Conservation (phyloP, 2,113 vertebrate genomes). For the Eonycteris spelaea region DNA sequence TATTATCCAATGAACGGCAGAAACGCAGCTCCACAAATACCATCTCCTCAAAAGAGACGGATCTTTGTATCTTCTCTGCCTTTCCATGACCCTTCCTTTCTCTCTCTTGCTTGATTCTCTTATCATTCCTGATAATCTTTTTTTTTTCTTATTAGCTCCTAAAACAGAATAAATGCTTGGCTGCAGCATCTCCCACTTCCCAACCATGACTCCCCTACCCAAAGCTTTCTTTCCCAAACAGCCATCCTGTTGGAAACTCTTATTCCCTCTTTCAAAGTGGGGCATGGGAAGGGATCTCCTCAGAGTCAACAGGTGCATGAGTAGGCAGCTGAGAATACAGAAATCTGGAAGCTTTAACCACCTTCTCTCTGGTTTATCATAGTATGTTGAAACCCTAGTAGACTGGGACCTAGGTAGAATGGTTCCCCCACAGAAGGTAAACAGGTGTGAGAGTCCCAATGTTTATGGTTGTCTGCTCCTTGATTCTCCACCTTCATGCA, state of each 20-base stretch:
- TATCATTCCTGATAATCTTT: background rate
- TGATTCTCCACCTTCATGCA: background rate
- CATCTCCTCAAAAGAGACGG: background rate
- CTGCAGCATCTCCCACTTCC: background rate
- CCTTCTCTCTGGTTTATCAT: background rate
- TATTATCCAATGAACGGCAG: background rate
- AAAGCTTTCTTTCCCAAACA: background rate
- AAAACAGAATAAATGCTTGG: background rate
- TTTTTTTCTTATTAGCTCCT: background rate
- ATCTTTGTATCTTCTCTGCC: background rate
- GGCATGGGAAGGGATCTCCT: too few relatives aligned
- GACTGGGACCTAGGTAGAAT: background rate
- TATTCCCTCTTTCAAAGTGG: background rate
- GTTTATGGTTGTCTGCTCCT: background rate
- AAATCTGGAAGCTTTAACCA: background rate
- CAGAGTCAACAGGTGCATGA: background rate
- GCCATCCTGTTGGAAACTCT: background rate
- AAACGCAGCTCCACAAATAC: background rate
- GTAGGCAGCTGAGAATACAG: background rate
- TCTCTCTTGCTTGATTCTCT: background rate
- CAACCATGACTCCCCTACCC: background rate
- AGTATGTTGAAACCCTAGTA: background rate
- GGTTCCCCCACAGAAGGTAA: background rate
- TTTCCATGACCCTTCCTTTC: background rate
- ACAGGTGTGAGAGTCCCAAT: background rate